Base-by-base conservation (phyloP, 2,888 invertebrate species). In the Dolichomitus sp. region DNA sequence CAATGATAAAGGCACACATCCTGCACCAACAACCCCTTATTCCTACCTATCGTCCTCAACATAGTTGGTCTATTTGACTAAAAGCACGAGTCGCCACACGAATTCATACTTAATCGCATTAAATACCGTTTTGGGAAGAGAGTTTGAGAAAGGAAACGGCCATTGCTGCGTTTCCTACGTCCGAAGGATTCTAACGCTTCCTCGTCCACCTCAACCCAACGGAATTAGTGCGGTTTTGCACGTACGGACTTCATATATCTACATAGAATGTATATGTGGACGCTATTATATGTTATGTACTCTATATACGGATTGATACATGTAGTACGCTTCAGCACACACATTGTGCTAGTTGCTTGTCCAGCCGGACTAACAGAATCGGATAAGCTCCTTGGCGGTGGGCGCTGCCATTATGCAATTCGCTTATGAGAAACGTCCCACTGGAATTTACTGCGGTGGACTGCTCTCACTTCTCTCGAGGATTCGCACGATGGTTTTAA, bases 91-190 rank as follows among this genome's bases (percentile, higher is more conserved):
- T 81, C 79, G 63, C 80, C 81, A 77, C 80, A 80, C 86, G 87
- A 88, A 88, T 89, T 88, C 86, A 78, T 86, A 74, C 74, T 85
- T 90, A 90, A 91, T 91, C 89, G 89, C 85, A 90, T 91, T 90
- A 90, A 89, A 88, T 87, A 85, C 87, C 85, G 86, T 87, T 61
- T 40, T 75, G 66, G 66, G 48, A 45, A 66, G 12, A 37, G 57
- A 17, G 52, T 23, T 12, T 14, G 50, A 42, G 76, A 73, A 74
- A 82, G 79, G 77, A 84, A 81, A 79, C 69, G 70, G 50, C 78
- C 42, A 66, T 69, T 59, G 74, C 79, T 9, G 42, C 59, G 75
- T 83, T 83, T 72, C 70, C 80, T 68, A 79, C 52, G 72, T 27
- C 79, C 77, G 70, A 81, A n/a, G 84, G 82, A 83, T 40, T 74